Evolutionary conservation across 2,888 invertebrate genomes (phyloP).

Genomic region (Chymomyza caudatula): DNA sequence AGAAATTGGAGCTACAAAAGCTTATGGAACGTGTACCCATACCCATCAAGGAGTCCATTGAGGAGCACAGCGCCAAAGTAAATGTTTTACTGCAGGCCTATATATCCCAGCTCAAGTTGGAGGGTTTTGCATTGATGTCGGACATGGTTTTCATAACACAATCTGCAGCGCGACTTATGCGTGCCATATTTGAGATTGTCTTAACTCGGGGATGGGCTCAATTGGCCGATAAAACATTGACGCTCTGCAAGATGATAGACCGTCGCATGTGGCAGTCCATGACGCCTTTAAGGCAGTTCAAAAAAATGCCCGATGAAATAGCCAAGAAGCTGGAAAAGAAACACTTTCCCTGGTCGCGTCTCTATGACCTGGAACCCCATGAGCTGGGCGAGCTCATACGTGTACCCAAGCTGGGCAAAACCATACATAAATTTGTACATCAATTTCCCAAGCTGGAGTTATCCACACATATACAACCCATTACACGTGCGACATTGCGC

Average conservation of each 20-base stretch:
- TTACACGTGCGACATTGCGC: slow-evolving; percentile 93
- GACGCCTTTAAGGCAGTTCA: slow-evolving; percentile 97
- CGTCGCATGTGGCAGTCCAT: slow-evolving; percentile 99
- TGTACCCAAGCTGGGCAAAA: slow-evolving; percentile 83
- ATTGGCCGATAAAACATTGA: slow-evolving; percentile 95
- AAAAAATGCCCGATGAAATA: slow-evolving; percentile 97
- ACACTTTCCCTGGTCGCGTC: slow-evolving; percentile 93
- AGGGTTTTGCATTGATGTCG: slow-evolving; percentile 98
- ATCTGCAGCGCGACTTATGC: slow-evolving; percentile 94
- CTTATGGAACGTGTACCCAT: slow-evolving; percentile 95
- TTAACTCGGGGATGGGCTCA: slow-evolving; percentile 97
- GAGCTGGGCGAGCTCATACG: slow-evolving; percentile 92
- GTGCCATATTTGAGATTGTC: slow-evolving; percentile 99
- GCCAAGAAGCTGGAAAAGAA: slow-evolving; percentile 99
- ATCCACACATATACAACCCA: slow-evolving; percentile 98
- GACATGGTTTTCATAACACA: slow-evolving; percentile 99
- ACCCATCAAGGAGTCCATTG: slow-evolving; percentile 98
- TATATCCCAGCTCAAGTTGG: slow-evolving; percentile 97
- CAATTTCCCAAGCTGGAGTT: slow-evolving; percentile 98
- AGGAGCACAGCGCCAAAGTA: slow-evolving; percentile 96
- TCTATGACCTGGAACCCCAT: slow-evolving; percentile 97
- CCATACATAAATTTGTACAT: slow-evolving; percentile 91
- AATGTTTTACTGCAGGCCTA: slow-evolving; percentile 97
- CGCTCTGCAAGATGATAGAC: slow-evolving; percentile 99
- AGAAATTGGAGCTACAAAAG: slow-evolving; percentile 97